Evolutionary conservation across 2,888 invertebrate genomes (phyloP).

Genomic region (Nezara viridula): DNA sequence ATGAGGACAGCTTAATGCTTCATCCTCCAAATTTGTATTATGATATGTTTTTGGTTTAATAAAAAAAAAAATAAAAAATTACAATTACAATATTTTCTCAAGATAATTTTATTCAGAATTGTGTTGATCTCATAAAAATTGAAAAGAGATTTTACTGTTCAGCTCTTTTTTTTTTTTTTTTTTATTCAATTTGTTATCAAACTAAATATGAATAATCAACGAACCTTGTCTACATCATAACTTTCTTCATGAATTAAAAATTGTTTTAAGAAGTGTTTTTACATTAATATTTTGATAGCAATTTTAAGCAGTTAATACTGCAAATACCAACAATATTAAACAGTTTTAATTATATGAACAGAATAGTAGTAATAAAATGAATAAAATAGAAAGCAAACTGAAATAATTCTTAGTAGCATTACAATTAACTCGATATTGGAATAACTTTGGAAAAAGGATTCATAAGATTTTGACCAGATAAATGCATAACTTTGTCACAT

Average conservation of each 20-base stretch:
- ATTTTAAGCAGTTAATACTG: too few species aligned
- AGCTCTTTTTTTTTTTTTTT: background rate
- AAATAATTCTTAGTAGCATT: background rate
- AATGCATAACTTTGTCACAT: background rate
- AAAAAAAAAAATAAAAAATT: background rate
- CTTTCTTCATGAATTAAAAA: background rate
- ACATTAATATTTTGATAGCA: background rate
- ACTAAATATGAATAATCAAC: background rate
- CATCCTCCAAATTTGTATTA: background rate
- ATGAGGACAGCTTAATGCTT: background rate
- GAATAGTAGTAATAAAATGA: too few species aligned
- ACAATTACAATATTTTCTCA: background rate
- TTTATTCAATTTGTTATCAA: too few species aligned
- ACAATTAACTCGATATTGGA: background rate
- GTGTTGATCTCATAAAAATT: background rate
- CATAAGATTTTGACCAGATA: slow-evolving; percentile 16
- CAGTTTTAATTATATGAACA: too few species aligned
- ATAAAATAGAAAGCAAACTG: background rate
- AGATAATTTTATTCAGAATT: background rate
- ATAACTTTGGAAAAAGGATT: background rate
- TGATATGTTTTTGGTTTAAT: background rate
- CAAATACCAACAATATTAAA: too few species aligned
- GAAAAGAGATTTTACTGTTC: background rate
- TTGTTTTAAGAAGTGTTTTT: background rate
- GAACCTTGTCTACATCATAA: background rate